Base-by-base conservation (phyloP, 1,140 invertebrate species). In the Papilio polytes region DNA sequence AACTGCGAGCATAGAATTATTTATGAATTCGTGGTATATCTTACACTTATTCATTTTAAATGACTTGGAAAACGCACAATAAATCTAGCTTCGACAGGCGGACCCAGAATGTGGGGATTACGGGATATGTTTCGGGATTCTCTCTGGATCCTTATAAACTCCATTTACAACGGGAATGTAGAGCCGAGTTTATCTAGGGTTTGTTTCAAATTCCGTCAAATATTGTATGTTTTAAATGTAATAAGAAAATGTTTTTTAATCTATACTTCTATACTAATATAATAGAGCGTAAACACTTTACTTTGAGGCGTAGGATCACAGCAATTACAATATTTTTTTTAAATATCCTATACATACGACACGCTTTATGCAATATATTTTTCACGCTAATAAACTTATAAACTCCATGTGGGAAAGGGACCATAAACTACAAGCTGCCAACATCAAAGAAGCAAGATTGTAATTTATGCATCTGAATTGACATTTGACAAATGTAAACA, bases 131-230 rank as follows among this genome's bases (percentile, higher is more conserved):
- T 70, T 70, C 63, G 63, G 63, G 22, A 15, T 70, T 70, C 31
- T 31, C 63, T 70, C 36, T 26, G 63, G 26, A 70, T 31, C 63
- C 63, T 70, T 70, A 15, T 31, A 70, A 70, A 70, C 26, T 70
- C 63, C 63, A 70, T 70, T 70, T 70, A 70, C 63, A 70, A 70
- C 63, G 26, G 63, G 26, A 70, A 70, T 31, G 63, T 70, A 36
- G 63, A 70, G 26, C 63, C 63, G 63, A 70, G 63, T 70, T 70
- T 70, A 70, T 70, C 63, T 70, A 70, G 63, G 63, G 63, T 70
- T 7, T 70, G 63, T 70, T 70, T 4, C 3, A 70, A 70, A 70
- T 70, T 18, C 26, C 26, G 3, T 70, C 22, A 70, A 70, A 70
- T 70, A 70, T 12, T 1, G 22, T 31, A 4, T 31, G 3, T 70